Evolutionary conservation across 1,140 invertebrate species (phyloP).

Genomic region (Choristoneura fumiferana): DNA sequence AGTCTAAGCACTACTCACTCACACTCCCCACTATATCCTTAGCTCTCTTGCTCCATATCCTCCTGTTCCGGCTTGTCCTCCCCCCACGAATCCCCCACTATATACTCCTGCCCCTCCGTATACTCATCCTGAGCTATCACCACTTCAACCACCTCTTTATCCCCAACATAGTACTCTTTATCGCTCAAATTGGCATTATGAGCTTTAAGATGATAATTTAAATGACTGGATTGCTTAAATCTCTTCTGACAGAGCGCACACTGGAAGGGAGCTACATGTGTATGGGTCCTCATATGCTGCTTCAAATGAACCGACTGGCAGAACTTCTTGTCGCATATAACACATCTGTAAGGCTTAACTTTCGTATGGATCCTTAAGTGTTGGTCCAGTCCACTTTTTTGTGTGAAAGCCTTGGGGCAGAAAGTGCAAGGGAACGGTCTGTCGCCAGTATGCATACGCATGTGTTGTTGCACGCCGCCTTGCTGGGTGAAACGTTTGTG

Average conservation of each 20-base stretch:
- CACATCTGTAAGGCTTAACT: conserved; percentile 82
- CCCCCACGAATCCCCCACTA: neutral
- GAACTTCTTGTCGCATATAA: conserved; percentile 84
- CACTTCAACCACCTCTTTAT: neutral
- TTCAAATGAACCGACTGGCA: conserved; percentile 69
- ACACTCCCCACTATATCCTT: neutral
- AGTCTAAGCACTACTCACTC: no score
- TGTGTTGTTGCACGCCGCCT: conserved; percentile 74
- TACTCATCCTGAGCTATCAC: neutral
- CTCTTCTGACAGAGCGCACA: conserved; percentile 81
- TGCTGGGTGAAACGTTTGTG: conserved; percentile 68
- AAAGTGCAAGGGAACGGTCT: conserved; percentile 91
- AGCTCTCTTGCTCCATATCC: neutral
- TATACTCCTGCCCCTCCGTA: neutral
- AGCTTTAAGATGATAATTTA: conserved; percentile 69
- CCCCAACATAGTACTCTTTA: neutral
- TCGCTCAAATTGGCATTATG: conserved; percentile 56
- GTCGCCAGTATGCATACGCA: conserved; percentile 80
- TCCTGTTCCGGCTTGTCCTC: no score
- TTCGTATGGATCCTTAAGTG: conserved; percentile 85
- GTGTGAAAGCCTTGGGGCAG: conserved; percentile 92
- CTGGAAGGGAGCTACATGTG: conserved; percentile 86
- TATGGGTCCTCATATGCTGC: conserved; percentile 73
- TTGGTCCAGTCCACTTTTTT: conserved; percentile 81
- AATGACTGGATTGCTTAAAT: conserved; percentile 71